Percentiles rank a stretch among this genome's conserved stretches.
Conservation (phyloP, 2,888 invertebrate genomes). For the Tricholauxania praeusta region DNA sequence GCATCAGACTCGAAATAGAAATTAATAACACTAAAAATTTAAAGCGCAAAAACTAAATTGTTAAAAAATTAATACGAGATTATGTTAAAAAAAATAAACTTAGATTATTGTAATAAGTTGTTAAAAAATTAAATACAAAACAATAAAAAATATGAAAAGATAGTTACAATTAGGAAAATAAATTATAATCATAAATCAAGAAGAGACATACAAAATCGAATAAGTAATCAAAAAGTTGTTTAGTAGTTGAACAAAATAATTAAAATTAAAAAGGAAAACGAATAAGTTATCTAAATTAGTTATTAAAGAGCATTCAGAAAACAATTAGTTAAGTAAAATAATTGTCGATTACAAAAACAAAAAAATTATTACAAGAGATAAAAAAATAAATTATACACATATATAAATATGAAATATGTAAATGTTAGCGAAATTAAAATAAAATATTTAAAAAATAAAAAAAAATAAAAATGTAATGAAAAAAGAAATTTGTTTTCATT, state of each 20-base stretch:
- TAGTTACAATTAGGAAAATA: not conserved
- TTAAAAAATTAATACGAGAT: too few relatives aligned
- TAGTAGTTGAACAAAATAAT: slow-evolving; percentile 35
- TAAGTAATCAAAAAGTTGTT: slow-evolving; percentile 24
- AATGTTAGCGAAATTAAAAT: slow-evolving; percentile 63
- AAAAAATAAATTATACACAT: slow-evolving; percentile 31
- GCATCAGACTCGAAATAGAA: too few relatives aligned
- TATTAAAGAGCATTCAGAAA: slow-evolving; percentile 21
- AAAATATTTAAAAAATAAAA: slow-evolving; percentile 47
- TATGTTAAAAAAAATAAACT: not conserved
- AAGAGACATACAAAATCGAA: slow-evolving; percentile 9
- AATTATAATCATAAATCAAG: not conserved
- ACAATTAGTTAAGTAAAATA: slow-evolving; percentile 6
- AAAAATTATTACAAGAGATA: slow-evolving; percentile 41
- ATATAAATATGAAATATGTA: slow-evolving; percentile 54
- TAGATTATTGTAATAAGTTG: not conserved
- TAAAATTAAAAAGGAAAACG: slow-evolving; percentile 32
- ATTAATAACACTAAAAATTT: too few relatives aligned
- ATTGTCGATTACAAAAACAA: slow-evolving; percentile 39
- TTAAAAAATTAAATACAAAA: slow-evolving; percentile 3
- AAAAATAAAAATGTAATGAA: slow-evolving; percentile 36
- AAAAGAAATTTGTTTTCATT: not conserved
- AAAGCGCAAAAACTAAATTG: too few relatives aligned
- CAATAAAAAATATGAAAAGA: slow-evolving; percentile 6
- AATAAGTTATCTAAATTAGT: slow-evolving; percentile 28